Conservation (phyloP, 2,113 vertebrate genomes). For the Cyanoramphus novaezelandiae region DNA sequence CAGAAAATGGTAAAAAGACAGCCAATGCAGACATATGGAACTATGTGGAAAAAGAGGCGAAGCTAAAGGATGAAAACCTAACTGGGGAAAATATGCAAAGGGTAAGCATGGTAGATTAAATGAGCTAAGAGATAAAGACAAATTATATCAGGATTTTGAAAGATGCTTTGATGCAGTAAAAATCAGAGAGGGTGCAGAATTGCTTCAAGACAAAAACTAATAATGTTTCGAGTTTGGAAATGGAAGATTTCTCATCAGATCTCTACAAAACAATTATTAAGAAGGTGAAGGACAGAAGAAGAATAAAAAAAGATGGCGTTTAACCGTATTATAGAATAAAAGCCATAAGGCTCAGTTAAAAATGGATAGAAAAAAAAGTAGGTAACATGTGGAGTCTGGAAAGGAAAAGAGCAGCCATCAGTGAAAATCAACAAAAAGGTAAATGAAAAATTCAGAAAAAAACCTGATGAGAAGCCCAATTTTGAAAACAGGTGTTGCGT, state of each 20-base stretch:
- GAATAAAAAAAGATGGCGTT: background rate
- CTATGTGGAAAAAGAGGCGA: background rate
- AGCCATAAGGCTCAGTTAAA: rapidly evolving
- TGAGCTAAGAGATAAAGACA: background rate
- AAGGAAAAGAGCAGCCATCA: background rate
- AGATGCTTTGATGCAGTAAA: background rate
- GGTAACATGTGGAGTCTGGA: background rate
- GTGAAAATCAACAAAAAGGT: background rate
- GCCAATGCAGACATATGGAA: background rate
- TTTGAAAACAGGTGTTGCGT: background rate
- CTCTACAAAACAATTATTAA: background rate
- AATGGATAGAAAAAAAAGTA: background rate
- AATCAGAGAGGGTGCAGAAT: background rate
- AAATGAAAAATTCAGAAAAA: slow-evolving; percentile 2
- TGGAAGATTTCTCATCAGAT: slow-evolving; percentile 15
- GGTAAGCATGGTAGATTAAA: background rate
- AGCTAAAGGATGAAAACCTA: background rate
- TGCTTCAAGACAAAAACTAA: background rate
- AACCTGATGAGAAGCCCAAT: background rate
- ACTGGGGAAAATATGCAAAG: background rate
- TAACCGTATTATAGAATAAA: background rate
- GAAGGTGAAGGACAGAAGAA: background rate
- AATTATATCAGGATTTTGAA: background rate
- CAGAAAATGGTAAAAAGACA: background rate
- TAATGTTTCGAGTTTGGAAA: background rate